A percentile compares a stretch with the other conserved stretches of the same genome.
phyloP scores from a whole-genome alignment of 2,113 vertebrate genomes.

The Balaeniceps rex region DNA sequence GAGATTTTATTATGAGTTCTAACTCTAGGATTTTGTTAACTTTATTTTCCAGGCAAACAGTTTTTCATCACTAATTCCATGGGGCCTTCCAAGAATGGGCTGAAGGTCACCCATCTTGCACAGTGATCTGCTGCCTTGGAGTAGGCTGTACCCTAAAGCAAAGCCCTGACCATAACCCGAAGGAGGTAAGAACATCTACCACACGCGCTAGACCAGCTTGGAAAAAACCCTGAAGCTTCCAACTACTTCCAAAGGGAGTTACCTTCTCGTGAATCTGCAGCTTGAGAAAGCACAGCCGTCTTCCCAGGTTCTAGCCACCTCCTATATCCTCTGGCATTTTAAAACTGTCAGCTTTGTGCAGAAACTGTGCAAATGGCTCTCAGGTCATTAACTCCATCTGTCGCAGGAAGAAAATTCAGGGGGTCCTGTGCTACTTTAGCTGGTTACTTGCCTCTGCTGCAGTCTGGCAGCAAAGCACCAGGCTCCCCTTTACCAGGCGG shows the following conservation, averaged over 20 bases:
- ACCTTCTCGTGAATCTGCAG: background rate
- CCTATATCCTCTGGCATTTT: background rate
- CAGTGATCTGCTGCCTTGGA: background rate
- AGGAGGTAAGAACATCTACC: background rate
- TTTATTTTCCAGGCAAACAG: background rate
- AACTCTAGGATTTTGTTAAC: background rate
- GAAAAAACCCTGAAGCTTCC: background rate
- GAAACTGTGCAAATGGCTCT: background rate
- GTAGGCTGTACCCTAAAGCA: background rate
- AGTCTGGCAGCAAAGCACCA: background rate
- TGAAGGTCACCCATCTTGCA: background rate
- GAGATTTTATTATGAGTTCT: background rate
- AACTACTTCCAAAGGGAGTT: background rate
- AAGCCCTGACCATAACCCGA: background rate
- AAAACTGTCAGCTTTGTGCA: background rate
- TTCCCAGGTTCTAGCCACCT: background rate
- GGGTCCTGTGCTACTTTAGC: rapidly evolving
- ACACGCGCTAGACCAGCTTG: background rate
- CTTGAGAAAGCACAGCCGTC: background rate
- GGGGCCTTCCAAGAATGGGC: background rate
- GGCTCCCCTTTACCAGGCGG: background rate
- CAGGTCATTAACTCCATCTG: background rate
- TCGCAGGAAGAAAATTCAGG: background rate
- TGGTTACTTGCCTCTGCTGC: background rate
- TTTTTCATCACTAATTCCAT: background rate